Base-by-base conservation (phyloP, 2,113 vertebrate genomes). In the Coturnix japonica region DNA sequence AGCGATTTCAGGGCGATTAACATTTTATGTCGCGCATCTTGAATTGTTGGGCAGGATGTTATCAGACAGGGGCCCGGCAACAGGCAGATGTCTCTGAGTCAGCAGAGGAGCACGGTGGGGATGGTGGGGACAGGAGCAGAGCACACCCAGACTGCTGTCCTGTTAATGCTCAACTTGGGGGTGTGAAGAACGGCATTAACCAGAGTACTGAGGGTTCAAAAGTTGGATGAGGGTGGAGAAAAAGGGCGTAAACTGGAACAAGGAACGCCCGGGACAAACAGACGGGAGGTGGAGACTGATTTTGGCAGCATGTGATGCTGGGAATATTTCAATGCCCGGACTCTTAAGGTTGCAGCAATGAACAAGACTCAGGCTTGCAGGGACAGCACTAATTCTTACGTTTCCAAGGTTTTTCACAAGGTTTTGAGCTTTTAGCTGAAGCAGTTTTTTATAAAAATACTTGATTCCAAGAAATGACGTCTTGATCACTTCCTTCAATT, bases 281-380 rank as follows among this genome's bases (percentile, higher is more conserved):
- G 61, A 49, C 0, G 0, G 25, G 6, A 73, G 59, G 7, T 20
- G 57, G 65, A 63, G 31, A 10, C 26, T 0, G 9, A 15, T 41
- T 67, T 67, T 71, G 86, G 43, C 91, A 88, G 91, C 41, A 63
- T 0, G 1, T 28, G 46, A 51, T 0, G 0, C 65, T 74, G 89
- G 46, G 47, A 37, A 41, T 74, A 51, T 90, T 3, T 9, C 21
- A 39, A 83, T 85, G 26, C 33, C 53, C 5, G 1, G 54, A 19
- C 44, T 70, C 12, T 31, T 31, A 10, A 56, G 70, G 49, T 9
- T 69, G 60, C 43, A 72, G 69, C 76, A 20, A 1, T 71, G 53
- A 35, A 17, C 0, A 0, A 72, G 77, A 30, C 53, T 8, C 57
- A 6, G n/a, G 61, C 46, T 66, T 13, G 1, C n/a, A 25, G 64